Percentiles rank a stretch among this genome's conserved stretches.
Evolutionary conservation across 1,140 invertebrate genomes (phyloP).

Genomic region (Drosophila arizonae): DNA sequence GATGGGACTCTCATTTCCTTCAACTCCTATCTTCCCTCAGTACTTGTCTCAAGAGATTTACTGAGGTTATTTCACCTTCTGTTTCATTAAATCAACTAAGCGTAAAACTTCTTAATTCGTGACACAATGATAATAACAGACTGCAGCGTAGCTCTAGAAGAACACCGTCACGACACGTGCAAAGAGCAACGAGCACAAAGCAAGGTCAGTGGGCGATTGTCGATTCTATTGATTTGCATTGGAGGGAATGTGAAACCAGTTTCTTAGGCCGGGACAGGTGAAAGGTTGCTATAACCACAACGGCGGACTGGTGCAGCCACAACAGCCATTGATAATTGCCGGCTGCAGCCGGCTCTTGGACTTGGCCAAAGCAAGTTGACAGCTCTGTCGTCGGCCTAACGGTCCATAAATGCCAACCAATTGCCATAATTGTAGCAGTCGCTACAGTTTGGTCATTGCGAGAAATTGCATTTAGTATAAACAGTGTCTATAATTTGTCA

Average conservation of each 20-base stretch:
- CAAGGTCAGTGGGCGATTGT: constrained; percentile 54
- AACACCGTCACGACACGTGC: constrained; percentile 12
- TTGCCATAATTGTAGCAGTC: constrained; percentile 71
- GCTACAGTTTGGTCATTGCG: constrained; percentile 63
- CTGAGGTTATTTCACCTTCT: too few relatives aligned
- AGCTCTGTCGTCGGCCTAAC: constrained; percentile 52
- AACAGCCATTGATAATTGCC: constrained; percentile 48
- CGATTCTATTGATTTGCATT: constrained; percentile 57
- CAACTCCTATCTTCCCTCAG: too few relatives aligned
- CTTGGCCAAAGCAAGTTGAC: constrained; percentile 46
- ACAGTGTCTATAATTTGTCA: constrained; percentile 35
- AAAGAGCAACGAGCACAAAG: not conserved
- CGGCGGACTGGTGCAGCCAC: constrained; percentile 12
- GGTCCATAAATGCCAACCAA: constrained; percentile 59
- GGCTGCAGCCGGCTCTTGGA: constrained; percentile 41
- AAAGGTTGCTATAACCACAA: constrained; percentile 51
- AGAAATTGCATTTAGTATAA: constrained; percentile 67
- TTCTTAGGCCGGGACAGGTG: constrained; percentile 41
- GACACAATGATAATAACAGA: not conserved
- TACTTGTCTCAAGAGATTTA: too few relatives aligned
- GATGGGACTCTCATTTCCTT: too few relatives aligned
- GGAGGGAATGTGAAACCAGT: constrained; percentile 33
- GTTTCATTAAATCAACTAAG: too few relatives aligned
- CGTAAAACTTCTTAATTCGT: not conserved
- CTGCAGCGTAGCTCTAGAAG: not conserved